Base-by-base conservation (phyloP, 2,113 vertebrate genomes). In the Passer domesticus region DNA sequence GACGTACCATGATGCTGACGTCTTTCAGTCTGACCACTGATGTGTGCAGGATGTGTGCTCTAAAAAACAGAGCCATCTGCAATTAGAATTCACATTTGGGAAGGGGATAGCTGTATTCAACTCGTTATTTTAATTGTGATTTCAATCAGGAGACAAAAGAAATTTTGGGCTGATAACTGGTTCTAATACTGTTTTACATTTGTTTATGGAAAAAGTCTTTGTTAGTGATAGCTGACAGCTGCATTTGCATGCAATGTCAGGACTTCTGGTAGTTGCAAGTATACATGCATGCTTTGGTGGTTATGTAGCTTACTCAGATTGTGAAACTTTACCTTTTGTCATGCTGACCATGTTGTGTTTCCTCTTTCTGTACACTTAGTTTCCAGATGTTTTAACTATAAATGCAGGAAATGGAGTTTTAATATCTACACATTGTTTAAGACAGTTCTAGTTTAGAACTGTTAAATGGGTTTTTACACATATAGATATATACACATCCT, bases 401-500 rank as follows among this genome's bases (percentile, higher is more conserved):
- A 86, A 63, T 27, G 52, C 28, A 83, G 49, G 56, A 85, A 52
- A 49, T 24, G 1, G 6, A 66, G 30, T 77, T 80, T 69, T 62
- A 77, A 11, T 80, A 52, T 35, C 15, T 56, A 44, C 3, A 2
- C 6, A 2, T 64, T 41, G 13, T 74, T 77, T 60, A 66, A 66
- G 68, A 10, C 19, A 83, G 49, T 64, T 80, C 10, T 77, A 15
- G 37, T 53, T 82, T 72, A 88, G 52, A 70, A 46, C 12, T 41
- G 17, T 84, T 85, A 33, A 44, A 27, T 31, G 22, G 58, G 6
- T 46, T 83, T 72, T 50, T 75, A 12, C 11, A 17, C 17, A 53
- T 18, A 7, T 21, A 2, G 1, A 23, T 6, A 43, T 2, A 21
- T 1, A 13, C 4, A 47, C 6, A 37, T 6, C 13, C 5, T 72